Conservation (phyloP, 1,140 invertebrate species). For the Listronotus oregonensis region DNA sequence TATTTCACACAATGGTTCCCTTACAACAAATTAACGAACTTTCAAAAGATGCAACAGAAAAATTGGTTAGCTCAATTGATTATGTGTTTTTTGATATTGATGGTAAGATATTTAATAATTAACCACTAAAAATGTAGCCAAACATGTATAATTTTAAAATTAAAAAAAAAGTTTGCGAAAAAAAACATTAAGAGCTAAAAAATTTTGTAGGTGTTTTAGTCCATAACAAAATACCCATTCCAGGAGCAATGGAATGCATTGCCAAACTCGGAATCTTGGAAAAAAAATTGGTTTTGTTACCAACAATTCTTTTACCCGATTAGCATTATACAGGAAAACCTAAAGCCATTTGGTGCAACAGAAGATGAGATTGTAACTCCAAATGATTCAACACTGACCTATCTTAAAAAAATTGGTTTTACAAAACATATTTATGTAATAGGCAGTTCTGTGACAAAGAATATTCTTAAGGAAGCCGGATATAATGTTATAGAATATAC, state of each 20-base stretch:
- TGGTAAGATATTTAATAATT: no score
- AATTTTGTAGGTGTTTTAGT: constrained; percentile 12
- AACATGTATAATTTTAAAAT: no score
- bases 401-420: constrained; percentile 8
- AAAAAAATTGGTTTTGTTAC: constrained; percentile 15
- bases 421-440: constrained; percentile 11
- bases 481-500: constrained; percentile 17
- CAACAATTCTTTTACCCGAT: constrained; percentile 4
- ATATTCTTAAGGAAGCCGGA: neutral
- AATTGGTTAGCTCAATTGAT: no score
- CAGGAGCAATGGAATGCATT: constrained; percentile 5
- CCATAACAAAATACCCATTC: neutral
- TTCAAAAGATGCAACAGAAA: no score
- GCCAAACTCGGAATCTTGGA: constrained; percentile 1
- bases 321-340: neutral
- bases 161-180: no score
- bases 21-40: no score
- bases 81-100: no score
- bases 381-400: neutral
- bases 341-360: constrained; percentile 6
- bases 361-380: constrained; percentile 12
- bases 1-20: no score
- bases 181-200: no score
- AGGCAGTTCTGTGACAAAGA: neutral
- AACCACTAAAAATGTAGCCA: no score